Evolutionary conservation across 1,140 invertebrate genomes (phyloP).

Genomic region (Saccostrea glomerata): DNA sequence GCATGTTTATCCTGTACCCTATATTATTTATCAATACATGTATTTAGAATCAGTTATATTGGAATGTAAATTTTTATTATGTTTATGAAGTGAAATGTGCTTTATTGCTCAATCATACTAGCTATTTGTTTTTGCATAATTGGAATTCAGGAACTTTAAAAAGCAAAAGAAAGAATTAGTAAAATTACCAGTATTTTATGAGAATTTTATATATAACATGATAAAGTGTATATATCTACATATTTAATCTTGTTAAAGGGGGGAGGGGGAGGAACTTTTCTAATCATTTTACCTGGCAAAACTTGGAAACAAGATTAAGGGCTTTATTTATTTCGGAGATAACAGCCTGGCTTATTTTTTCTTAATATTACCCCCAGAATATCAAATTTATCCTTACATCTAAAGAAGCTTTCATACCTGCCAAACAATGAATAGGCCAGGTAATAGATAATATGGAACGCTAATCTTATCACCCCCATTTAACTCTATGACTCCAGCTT

Average conservation of each 20-base stretch:
- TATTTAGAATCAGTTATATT: too few species aligned
- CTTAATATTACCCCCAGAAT: not conserved
- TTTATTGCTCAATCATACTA: too few species aligned
- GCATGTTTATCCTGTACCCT: not conserved
- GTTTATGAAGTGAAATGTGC: too few species aligned
- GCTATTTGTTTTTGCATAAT: too few species aligned
- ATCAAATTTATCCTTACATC: conserved; percentile 2
- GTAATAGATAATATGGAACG: not conserved
- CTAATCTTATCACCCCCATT: conserved; percentile 37
- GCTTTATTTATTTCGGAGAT: conserved; percentile 10
- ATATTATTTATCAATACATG: too few species aligned
- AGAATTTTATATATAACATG: not conserved
- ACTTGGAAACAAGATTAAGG: not conserved
- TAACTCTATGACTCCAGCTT: not conserved
- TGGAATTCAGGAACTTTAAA: too few species aligned
- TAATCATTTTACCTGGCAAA: not conserved
- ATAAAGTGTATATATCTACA: not conserved
- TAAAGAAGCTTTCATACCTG: conserved; percentile 12
- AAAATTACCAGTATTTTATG: not conserved
- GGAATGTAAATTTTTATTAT: too few species aligned
- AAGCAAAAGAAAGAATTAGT: not conserved
- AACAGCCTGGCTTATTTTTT: conserved; percentile 10
- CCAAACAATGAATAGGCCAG: conserved; percentile 9
- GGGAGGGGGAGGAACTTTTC: not conserved
- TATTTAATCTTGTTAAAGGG: not conserved